phyloP scores from a whole-genome alignment of 2,888 invertebrate species.

The Xestia xanthographa region DNA sequence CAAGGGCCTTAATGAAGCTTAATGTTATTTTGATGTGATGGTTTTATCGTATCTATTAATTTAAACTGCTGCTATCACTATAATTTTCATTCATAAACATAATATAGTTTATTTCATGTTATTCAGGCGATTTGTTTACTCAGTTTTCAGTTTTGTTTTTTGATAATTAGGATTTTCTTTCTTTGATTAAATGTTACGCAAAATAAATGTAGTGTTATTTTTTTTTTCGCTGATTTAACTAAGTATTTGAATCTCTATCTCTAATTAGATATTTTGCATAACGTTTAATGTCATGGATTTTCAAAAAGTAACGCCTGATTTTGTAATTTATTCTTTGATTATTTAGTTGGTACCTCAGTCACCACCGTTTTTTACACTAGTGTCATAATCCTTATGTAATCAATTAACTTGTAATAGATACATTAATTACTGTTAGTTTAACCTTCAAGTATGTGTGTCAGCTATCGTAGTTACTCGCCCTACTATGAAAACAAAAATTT shows the following conservation, averaged over 20 bases:
- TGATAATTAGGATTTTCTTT: background rate
- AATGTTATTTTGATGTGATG: constrained; percentile 43
- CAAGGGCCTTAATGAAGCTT: constrained; percentile 24
- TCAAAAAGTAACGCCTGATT: no score
- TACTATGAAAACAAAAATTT: constrained; percentile 19
- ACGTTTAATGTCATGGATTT: no score
- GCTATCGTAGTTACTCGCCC: background rate
- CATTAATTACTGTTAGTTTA: constrained; percentile 16
- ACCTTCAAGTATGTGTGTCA: constrained; percentile 11
- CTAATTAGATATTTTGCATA: no score
- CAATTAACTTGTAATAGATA: background rate
- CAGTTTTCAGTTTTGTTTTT: background rate
- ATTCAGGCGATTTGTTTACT: background rate
- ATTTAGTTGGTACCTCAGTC: background rate
- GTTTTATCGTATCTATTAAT: constrained; percentile 30
- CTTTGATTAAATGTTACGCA: no score
- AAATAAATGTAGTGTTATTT: no score
- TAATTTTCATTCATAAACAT: constrained; percentile 28
- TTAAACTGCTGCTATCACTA: constrained; percentile 11
- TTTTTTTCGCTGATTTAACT: no score
- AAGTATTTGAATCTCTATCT: no score
- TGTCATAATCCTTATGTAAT: constrained; percentile 4
- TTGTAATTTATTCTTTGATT: background rate
- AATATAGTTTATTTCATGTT: background rate
- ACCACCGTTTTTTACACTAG: background rate